Evolutionary conservation across 2,113 vertebrate genomes (phyloP), one percentile per base, ranked within the genome.

Genomic region (Megaleporinus macrocephalus): DNA sequence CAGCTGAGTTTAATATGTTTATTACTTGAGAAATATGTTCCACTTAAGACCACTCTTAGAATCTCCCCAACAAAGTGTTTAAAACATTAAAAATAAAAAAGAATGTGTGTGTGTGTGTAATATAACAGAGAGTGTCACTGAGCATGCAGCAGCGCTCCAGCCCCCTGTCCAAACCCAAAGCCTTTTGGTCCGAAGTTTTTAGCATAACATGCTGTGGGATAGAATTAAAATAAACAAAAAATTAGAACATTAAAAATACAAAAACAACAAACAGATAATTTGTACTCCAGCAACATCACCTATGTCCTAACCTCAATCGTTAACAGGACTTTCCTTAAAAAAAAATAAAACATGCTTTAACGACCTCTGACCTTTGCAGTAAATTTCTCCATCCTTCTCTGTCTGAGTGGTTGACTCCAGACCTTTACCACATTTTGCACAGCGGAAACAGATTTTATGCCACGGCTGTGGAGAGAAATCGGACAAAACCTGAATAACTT

Each of bases 391-490:
- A 0, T 99, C 97, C 85, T 98, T 98, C 90, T 99, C 98, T 0
- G 97, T 98, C 90, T 97, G 91, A 63, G 97, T 99, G 78, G 97
- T 98, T 7, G 98, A 99, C 88, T 98, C 98, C 86, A 99, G 93
- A 86, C 97, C 96, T 90, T 97, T 99, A 13, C 97, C 97, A 90
- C 98, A 99, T 72, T 98, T 99, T 57, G 97, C 97, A 89, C 98
- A 99, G 57, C 97, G 95, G 92, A 99, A 99, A 84, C 98, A 99
- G 90, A 96, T 97, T 93, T 97, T 98, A 73, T 99, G 97, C 97
- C 97, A 99, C 0, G 97, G 95, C 97, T 99, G 72, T 1, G 63
- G 57, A 41, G 72, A 41, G 72, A 88, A 20, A 55, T 4, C 5
- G 5, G 20, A 6, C 20, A 18, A 51, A 51, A 51, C 9, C 49